Percentiles rank a stretch among this genome's conserved stretches.
phyloP scores from a whole-genome alignment of 2,888 invertebrate species.

The Agonopterix arenella region DNA sequence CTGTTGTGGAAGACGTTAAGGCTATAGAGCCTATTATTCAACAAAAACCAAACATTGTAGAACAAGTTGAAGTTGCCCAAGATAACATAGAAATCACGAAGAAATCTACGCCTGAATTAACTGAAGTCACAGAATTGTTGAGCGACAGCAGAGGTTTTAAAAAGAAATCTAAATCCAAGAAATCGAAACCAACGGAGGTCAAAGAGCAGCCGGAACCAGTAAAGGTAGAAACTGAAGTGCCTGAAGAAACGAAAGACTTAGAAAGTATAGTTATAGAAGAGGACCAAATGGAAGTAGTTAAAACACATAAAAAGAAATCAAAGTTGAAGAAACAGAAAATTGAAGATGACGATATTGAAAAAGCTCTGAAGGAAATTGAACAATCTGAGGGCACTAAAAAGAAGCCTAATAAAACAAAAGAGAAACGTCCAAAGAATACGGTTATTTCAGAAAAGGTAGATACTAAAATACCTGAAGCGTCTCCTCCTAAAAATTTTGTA shows the following conservation, averaged over 20 bases:
- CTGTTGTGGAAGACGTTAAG: constrained; percentile 5
- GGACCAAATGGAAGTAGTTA: constrained; percentile 24
- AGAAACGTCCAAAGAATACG: constrained; percentile 7
- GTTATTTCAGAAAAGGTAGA: no score
- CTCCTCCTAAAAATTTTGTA: no score
- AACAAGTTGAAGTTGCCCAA: constrained; percentile 23
- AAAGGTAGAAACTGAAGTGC: neutral
- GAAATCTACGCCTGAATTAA: neutral
- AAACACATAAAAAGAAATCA: constrained; percentile 41
- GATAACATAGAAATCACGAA: constrained; percentile 7
- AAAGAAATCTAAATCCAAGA: constrained; percentile 18
- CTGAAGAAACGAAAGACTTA: constrained; percentile 7
- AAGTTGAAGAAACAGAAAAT: constrained; percentile 43
- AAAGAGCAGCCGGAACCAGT: neutral
- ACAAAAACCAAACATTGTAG: constrained; percentile 18
- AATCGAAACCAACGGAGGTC: constrained; percentile 16
- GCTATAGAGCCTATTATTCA: constrained; percentile 18
- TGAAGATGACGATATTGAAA: constrained; percentile 42
- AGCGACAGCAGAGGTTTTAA: constrained; percentile 12
- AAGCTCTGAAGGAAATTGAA: constrained; percentile 43
- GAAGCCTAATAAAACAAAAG: constrained; percentile 5
- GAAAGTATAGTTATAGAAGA: constrained; percentile 9
- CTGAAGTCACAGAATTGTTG: constrained; percentile 2
- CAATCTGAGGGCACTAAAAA: constrained; percentile 29
- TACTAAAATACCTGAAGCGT: no score